Evolutionary conservation across 2,113 vertebrate genomes (phyloP).

Genomic region (Sialia sialis): DNA sequence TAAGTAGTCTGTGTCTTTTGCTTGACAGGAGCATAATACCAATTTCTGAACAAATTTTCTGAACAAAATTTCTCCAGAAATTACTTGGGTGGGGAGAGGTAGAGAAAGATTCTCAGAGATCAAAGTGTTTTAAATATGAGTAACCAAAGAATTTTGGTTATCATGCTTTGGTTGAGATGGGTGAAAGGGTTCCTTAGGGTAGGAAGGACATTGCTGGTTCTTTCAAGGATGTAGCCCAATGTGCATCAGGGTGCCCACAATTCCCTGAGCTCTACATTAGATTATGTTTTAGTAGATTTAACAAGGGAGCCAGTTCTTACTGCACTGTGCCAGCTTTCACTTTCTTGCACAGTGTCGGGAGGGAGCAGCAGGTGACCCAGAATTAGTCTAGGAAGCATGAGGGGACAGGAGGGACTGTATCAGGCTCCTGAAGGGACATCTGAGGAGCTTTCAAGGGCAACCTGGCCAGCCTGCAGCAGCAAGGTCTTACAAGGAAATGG

Average conservation of each 20-base stretch:
- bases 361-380: neutral
- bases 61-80: neutral
- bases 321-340: neutral
- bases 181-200: neutral
- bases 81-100: neutral
- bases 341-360: neutral
- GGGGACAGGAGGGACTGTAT: neutral
- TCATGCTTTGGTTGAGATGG: neutral
- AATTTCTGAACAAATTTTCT: neutral
- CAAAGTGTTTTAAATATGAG: neutral
- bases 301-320: neutral
- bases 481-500: neutral
- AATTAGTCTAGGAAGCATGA: neutral
- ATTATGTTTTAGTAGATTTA: neutral
- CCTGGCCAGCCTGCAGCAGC: neutral
- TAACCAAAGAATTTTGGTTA: neutral
- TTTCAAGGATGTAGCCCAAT: neutral
- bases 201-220: neutral
- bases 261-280: neutral
- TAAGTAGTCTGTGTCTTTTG: neutral
- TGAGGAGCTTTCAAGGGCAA: neutral
- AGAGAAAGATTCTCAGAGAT: neutral
- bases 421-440: neutral
- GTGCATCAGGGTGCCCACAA: neutral
- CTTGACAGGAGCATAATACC: neutral